Evolutionary conservation across 2,888 invertebrate species (phyloP), one percentile per base, ranked within the genome.

Genomic region (Neocrepidodera transversa): DNA sequence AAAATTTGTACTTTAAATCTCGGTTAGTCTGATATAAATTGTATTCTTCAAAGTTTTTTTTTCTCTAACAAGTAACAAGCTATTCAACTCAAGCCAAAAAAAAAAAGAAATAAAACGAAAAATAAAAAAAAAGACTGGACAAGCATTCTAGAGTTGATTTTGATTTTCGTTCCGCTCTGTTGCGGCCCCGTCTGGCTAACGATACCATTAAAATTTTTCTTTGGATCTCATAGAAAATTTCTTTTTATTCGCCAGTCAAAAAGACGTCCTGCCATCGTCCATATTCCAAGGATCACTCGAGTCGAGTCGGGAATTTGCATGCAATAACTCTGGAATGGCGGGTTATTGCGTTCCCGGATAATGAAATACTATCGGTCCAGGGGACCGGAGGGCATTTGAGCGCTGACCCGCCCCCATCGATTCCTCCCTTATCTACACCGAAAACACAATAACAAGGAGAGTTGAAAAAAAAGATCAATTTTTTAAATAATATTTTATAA

Each of bases 281-380:
- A 49, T 49, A 49, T 49, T 56, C 42, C 48, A 55, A 47, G 50
- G 53, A 60, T 60, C 56, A 54, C 60, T 69, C 67, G 68, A 66
- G 69, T 69, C 67, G 68, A 66, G 69, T 69, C 66, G 36, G 74
- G 75, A 77, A 78, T 77, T 76, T 76, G 74, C 76, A 77, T 76
- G 75, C 74, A 75, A 76, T 76, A 77, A 77, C 75, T 74, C 59
- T 53, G 65, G 65, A 68, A 67, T 65, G 75, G 74, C 71, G 64
- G 60, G 58, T 66, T 68, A 67, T 67, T 68, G 65, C 68, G 61
- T 63, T 67, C 67, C 67, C 54, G 71, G 69, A 72, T 76, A 74
- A 74, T 74, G 73, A 73, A 76, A 74, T 74, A 72, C 70, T 71
- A 71, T 71, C 68, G 67, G 70, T 38, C 64, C 63, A 56, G 60